These are phyloP conservation scores for Branchellion lobata DNA, from an alignment of 2,888 invertebrate genomes.

Conservation along the genomic window DNA sequence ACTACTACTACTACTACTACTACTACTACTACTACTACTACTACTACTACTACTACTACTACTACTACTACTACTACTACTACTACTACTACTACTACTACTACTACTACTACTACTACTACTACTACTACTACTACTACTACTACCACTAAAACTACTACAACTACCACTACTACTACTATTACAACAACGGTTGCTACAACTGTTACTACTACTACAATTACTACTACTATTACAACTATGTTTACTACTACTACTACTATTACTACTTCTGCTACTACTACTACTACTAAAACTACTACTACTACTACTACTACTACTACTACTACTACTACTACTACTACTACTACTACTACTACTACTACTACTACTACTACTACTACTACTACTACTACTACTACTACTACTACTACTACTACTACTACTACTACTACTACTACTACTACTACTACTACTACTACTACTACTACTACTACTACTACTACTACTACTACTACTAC, in stretches of 20 bases:
- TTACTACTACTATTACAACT: background rate
- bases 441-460: conserved; percentile 4
- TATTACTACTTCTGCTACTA: background rate
- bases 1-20: background rate
- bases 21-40: conserved; percentile 16
- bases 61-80: conserved; percentile 29
- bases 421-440: background rate
- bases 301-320: conserved; percentile 19
- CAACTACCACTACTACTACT: conserved; percentile 8
- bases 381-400: background rate
- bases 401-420: background rate
- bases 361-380: conserved; percentile 20
- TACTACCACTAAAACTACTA: conserved; percentile 8
- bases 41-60: conserved; percentile 29
- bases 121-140: conserved; percentile 18
- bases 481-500: background rate
- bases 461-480: background rate
- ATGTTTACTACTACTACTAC: background rate
- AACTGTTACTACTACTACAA: conserved; percentile 3
- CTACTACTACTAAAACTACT: background rate
- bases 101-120: conserved; percentile 29
- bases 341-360: background rate
- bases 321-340: conserved; percentile 19
- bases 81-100: conserved; percentile 21
- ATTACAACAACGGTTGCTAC: background rate